Conservation (phyloP, 2,797 vertebrate species). For the Crocodylus rhombifer region DNA sequence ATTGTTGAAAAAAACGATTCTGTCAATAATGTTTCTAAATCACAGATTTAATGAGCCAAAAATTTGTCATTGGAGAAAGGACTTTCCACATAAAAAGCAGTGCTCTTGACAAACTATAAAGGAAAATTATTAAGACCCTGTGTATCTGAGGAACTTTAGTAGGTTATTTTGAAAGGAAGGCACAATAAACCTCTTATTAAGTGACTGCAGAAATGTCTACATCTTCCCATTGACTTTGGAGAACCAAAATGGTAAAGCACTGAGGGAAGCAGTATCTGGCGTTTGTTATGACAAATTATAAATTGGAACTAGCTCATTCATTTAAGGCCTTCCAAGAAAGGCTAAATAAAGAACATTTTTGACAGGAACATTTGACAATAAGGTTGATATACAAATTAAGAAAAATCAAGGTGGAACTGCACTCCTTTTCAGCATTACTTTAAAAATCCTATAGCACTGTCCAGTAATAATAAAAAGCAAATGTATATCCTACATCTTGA, state of each 20-base stretch:
- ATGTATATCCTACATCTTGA: neutral
- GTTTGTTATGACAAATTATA: neutral
- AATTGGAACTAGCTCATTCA: neutral
- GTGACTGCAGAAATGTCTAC: neutral
- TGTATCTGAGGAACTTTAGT: neutral
- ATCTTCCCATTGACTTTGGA: neutral
- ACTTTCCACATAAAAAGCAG: neutral
- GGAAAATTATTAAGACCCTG: neutral
- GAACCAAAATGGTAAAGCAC: neutral
- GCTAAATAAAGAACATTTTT: neutral
- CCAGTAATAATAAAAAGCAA: neutral
- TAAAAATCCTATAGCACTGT: neutral
- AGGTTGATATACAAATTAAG: neutral
- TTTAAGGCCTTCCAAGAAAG: constrained; percentile 16
- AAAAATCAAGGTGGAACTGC: neutral
- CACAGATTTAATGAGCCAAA: neutral
- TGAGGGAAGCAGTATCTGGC: neutral
- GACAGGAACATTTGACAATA: neutral
- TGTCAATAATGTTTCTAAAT: neutral
- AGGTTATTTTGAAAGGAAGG: neutral
- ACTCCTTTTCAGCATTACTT: neutral
- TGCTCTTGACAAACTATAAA: neutral
- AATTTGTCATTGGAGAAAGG: neutral
- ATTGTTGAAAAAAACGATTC: neutral
- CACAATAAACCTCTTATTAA: neutral